A percentile compares a stretch with the other conserved stretches of the same genome.
Evolutionary conservation across 2,113 vertebrate genomes (phyloP).

Genomic region (Notothenia rossii): DNA sequence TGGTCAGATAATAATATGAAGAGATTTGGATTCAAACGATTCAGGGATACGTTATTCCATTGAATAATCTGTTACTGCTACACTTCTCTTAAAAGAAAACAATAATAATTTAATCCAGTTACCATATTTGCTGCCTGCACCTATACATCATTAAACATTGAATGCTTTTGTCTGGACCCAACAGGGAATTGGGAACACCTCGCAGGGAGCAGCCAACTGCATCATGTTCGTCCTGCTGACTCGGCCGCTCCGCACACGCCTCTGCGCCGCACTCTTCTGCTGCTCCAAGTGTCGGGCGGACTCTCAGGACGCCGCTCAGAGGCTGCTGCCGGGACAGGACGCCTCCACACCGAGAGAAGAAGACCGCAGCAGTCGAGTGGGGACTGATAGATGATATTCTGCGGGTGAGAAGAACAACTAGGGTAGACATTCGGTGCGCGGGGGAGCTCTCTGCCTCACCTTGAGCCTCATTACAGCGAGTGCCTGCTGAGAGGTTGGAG

Average conservation of each 20-base stretch:
- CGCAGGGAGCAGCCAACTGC: conserved; percentile 97
- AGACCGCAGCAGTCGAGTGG: background rate
- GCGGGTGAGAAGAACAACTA: background rate
- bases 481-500: conserved; percentile 21
- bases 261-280: conserved; percentile 80
- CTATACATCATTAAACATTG: background rate
- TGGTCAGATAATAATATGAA: background rate
- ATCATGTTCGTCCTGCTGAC: conserved; percentile 94
- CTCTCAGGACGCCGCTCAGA: background rate
- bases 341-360: conserved; percentile 34
- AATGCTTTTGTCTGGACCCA: background rate
- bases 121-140: no score
- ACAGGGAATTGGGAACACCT: conserved; percentile 96
- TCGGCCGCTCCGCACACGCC: conserved; percentile 81
- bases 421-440: background rate
- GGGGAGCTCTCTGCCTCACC: conserved; percentile 3
- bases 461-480: conserved; percentile 40
- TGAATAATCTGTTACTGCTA: background rate
- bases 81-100: background rate
- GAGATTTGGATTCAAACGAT: background rate
- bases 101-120: no score
- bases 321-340: conserved; percentile 24
- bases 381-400: conserved; percentile 45
- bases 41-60: background rate
- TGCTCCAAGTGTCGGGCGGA: conserved; percentile 46